These are phyloP conservation scores for Xenus cinereus DNA, from an alignment of 2,113 vertebrate genomes.

Conservation along the genomic window DNA sequence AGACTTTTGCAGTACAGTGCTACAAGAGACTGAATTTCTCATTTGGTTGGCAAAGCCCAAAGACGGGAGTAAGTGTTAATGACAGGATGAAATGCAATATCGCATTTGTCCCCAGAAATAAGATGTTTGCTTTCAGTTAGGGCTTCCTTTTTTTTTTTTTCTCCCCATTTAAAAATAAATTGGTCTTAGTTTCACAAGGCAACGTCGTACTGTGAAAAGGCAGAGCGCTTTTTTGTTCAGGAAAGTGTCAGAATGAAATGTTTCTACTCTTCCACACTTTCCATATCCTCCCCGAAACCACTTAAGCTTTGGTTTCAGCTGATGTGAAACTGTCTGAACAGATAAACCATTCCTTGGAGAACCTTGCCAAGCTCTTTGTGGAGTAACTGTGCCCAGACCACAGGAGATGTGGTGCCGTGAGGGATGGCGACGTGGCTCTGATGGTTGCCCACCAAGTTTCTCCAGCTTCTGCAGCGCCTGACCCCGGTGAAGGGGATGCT, in stretches of 20 bases:
- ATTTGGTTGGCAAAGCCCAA: neutral
- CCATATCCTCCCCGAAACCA: conserved; percentile 23
- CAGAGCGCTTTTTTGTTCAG: conserved; percentile 37
- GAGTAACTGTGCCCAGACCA: neutral
- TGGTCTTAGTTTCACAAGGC: conserved; percentile 12
- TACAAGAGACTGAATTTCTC: neutral
- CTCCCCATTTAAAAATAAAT: conserved; percentile 27
- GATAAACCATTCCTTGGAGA: too few relatives aligned
- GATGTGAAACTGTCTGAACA: neutral
- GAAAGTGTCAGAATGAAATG: conserved; percentile 42
- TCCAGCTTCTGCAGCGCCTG: neutral
- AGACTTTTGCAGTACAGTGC: neutral
- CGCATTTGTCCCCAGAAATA: conserved; percentile 5
- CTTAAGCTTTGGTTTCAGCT: conserved; percentile 42
- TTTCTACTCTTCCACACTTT: conserved; percentile 46
- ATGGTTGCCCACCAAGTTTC: neutral
- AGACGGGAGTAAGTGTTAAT: neutral
- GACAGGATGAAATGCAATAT: neutral
- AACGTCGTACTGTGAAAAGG: neutral
- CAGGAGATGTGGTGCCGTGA: neutral
- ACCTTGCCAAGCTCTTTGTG: neutral
- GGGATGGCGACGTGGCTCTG: neutral
- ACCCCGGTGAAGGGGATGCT: neutral
- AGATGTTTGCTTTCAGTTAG: conserved; percentile 9
- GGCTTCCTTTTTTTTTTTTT: neutral